A percentile compares a stretch with the other conserved stretches of the same genome.
Evolutionary conservation across 2,888 invertebrate genomes (phyloP).

Genomic region (Agrochola macilenta): DNA sequence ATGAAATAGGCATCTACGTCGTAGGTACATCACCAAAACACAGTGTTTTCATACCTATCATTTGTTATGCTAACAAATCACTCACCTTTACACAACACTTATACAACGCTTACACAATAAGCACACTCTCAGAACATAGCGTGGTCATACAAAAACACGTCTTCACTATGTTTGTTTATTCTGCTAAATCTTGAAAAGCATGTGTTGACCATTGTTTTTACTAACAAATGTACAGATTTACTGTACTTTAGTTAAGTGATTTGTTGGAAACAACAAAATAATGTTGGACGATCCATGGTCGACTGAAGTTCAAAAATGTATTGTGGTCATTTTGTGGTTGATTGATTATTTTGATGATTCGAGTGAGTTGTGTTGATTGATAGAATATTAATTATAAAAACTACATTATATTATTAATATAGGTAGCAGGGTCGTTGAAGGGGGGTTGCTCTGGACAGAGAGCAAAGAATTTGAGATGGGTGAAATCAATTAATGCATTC

Average conservation of each 20-base stretch:
- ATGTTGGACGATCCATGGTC: constrained; percentile 29
- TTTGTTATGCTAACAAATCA: constrained; percentile 44
- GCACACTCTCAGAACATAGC: neutral
- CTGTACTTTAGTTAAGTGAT: constrained; percentile 15
- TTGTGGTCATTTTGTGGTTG: constrained; percentile 13
- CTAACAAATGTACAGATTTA: neutral
- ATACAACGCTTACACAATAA: constrained; percentile 34
- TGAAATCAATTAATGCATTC: neutral
- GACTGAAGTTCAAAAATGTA: constrained; percentile 21
- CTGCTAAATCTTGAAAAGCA: constrained; percentile 24
- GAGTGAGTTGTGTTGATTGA: constrained; percentile 16
- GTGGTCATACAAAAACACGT: constrained; percentile 34
- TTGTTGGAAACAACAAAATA: constrained; percentile 26
- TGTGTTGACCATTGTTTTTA: constrained; percentile 37
- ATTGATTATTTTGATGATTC: constrained; percentile 16
- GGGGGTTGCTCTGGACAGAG: neutral
- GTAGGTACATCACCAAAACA: constrained; percentile 14
- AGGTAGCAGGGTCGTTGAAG: neutral
- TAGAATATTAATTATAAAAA: neutral
- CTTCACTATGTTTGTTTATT: constrained; percentile 38
- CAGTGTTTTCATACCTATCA: constrained; percentile 24
- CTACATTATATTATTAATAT: neutral
- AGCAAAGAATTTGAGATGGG: neutral
- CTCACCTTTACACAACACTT: constrained; percentile 50
- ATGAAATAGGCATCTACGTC: constrained; percentile 15